Conservation (phyloP, 2,888 invertebrate genomes). For the Caenorhabditis wallacei region DNA sequence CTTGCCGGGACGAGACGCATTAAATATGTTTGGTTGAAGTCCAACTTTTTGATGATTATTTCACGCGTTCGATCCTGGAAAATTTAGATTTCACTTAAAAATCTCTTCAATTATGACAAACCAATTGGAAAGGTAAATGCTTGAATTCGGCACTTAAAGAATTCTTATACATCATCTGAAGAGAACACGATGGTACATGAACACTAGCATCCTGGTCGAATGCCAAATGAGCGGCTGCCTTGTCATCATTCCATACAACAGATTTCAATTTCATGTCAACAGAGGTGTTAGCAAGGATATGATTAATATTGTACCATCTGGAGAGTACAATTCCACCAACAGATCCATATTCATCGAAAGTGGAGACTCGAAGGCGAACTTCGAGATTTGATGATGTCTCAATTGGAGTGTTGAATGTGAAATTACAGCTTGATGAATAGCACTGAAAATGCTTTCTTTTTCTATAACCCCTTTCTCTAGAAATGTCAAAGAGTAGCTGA, state of each 20-base stretch:
- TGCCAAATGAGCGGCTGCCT: slow-evolving; percentile 63
- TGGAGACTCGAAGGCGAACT: slow-evolving; percentile 57
- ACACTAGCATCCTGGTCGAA: slow-evolving; percentile 35
- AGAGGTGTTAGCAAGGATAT: slow-evolving; percentile 39
- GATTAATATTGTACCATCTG: slow-evolving; percentile 62
- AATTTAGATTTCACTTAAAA: not conserved
- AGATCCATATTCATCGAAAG: slow-evolving; percentile 58
- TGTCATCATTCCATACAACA: slow-evolving; percentile 69
- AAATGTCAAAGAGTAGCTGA: slow-evolving; percentile 3
- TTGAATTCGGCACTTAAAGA: slow-evolving; percentile 41
- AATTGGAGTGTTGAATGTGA: slow-evolving; percentile 45
- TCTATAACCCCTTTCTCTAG: too few species aligned
- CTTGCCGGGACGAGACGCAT: slow-evolving; percentile 33
- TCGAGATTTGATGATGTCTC: slow-evolving; percentile 24
- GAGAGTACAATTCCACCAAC: slow-evolving; percentile 60
- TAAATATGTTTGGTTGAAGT: slow-evolving; percentile 65
- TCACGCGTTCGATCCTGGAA: slow-evolving; percentile 64
- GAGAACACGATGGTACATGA: slow-evolving; percentile 47
- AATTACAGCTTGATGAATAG: slow-evolving; percentile 58
- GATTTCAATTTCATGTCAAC: slow-evolving; percentile 44
- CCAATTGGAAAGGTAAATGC: slow-evolving; percentile 23
- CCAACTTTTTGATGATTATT: slow-evolving; percentile 65
- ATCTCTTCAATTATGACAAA: too few species aligned
- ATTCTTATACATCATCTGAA: slow-evolving; percentile 56
- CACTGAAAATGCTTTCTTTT: slow-evolving; percentile 48